Percentiles rank a stretch among this genome's conserved stretches.
phyloP scores from a whole-genome alignment of 1,140 invertebrate genomes.

The Drosophila virilis region DNA sequence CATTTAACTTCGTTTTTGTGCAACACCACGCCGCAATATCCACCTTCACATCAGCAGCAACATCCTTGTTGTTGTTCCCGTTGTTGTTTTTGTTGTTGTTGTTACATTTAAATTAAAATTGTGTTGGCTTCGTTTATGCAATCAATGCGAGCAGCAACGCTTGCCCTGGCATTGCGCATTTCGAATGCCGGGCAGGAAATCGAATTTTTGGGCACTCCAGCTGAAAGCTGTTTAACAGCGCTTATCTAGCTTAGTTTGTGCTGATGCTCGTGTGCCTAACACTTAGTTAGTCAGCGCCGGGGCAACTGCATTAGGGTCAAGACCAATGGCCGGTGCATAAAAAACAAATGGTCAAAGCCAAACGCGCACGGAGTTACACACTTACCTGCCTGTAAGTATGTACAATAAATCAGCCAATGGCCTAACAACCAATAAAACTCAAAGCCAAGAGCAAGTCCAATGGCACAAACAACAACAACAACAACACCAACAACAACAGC shows the following conservation, averaged over 20 bases:
- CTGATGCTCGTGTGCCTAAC: neutral
- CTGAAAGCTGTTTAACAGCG: neutral
- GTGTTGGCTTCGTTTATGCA: conserved; percentile 59
- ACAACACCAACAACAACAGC: conserved; percentile 25
- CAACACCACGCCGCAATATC: conserved; percentile 37
- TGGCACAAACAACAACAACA: conserved; percentile 48
- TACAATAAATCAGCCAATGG: conserved; percentile 76
- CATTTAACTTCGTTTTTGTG: conserved; percentile 73
- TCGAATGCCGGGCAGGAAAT: conserved; percentile 43
- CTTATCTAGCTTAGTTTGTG: no score
- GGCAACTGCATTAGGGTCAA: conserved; percentile 67
- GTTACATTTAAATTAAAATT: conserved; percentile 66
- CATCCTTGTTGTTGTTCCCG: conserved; percentile 34
- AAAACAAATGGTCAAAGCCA: conserved; percentile 13
- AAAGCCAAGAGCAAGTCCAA: conserved; percentile 83
- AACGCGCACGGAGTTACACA: neutral
- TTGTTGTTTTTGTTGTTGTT: conserved; percentile 17
- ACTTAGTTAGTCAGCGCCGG: conserved; percentile 8
- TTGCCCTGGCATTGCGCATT: conserved; percentile 29
- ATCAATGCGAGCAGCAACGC: conserved; percentile 56
- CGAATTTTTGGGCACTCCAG: conserved; percentile 30
- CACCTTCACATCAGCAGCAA: neutral
- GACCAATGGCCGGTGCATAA: conserved; percentile 47
- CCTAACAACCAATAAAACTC: conserved; percentile 63
- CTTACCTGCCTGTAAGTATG: conserved; percentile 31